A percentile compares a stretch with the other conserved stretches of the same genome.
Evolutionary conservation across 2,113 vertebrate genomes (phyloP).

Genomic region (Microtus pennsylvanicus): DNA sequence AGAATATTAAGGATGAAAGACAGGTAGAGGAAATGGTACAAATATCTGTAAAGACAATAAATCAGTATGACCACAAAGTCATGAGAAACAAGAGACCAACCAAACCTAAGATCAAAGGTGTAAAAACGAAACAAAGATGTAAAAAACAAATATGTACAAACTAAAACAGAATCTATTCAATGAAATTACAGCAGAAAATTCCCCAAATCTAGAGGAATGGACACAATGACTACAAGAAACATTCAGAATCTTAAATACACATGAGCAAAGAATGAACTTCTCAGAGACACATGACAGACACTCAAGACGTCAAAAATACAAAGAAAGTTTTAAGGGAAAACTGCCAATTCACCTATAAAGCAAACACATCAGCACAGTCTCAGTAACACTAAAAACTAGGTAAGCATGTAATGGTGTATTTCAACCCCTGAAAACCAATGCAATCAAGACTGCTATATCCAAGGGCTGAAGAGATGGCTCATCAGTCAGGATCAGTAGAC

Average conservation of each 20-base stretch:
- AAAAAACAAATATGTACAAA: neutral
- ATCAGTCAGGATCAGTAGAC: neutral
- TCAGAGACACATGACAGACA: neutral
- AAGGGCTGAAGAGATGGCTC: neutral
- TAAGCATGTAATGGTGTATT: neutral
- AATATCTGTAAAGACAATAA: neutral
- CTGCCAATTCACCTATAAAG: neutral
- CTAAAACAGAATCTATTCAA: neutral
- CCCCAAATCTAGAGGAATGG: neutral
- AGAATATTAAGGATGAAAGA: neutral
- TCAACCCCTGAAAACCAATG: neutral
- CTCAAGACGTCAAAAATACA: neutral
- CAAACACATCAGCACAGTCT: neutral
- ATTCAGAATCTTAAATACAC: neutral
- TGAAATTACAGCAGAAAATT: neutral
- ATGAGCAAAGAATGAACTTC: neutral
- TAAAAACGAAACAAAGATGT: neutral
- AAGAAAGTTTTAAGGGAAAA: neutral
- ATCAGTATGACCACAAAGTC: neutral
- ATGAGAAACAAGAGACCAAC: neutral
- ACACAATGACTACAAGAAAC: neutral
- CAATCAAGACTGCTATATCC: neutral
- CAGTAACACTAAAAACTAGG: neutral
- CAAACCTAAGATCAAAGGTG: neutral
- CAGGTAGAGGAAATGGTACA: neutral